These are phyloP conservation scores for Spodoptera frugiperda DNA, from an alignment of 1,140 invertebrate species.

Conservation along the genomic window DNA sequence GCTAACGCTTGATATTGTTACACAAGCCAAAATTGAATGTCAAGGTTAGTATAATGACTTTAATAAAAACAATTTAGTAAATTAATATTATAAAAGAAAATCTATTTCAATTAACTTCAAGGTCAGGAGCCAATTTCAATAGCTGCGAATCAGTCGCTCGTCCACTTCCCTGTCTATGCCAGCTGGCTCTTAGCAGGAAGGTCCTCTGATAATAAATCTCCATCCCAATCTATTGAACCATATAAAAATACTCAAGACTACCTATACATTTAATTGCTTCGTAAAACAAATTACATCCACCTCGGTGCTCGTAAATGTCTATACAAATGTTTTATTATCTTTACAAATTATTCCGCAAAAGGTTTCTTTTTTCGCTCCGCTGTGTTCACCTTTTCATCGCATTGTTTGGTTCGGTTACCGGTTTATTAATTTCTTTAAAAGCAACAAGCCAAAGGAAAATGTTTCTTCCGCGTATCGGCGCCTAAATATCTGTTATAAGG, in stretches of 20 bases:
- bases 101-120: no score
- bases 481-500: constrained; percentile 30
- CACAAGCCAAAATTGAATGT: no score
- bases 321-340: constrained; percentile 34
- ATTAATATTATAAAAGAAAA: no score
- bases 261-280: constrained; percentile 22
- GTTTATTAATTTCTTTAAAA: constrained; percentile 27
- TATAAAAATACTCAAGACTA: constrained; percentile 16
- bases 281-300: constrained; percentile 36
- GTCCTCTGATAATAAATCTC: neutral
- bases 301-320: constrained; percentile 27
- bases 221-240: neutral
- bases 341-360: constrained; percentile 29
- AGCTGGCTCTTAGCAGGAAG: neutral
- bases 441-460: neutral
- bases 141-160: neutral
- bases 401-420: constrained; percentile 14
- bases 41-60: no score
- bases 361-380: neutral
- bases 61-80: no score
- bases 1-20: no score
- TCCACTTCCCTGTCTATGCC: neutral
- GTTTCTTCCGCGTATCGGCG: constrained; percentile 4
- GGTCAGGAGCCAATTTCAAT: neutral
- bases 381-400: constrained; percentile 17